phyloP scores from a whole-genome alignment of 2,888 invertebrate genomes.

The Rhagium mordax region DNA sequence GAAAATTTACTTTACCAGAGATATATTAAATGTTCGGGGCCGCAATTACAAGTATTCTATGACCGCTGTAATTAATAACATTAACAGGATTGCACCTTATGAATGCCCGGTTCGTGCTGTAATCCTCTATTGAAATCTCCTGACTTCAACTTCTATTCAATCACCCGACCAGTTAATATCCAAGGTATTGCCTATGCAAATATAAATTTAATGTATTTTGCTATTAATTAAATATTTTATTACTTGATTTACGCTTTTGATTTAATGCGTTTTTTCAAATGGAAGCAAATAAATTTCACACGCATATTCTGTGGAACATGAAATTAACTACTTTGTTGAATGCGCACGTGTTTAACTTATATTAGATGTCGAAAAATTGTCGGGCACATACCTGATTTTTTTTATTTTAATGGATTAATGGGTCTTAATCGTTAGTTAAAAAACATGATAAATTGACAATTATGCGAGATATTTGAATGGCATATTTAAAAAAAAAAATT shows the following conservation, averaged over 20 bases:
- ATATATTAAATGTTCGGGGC: conserved; percentile 35
- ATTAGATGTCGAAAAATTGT: no score
- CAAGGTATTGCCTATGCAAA: conserved; percentile 13
- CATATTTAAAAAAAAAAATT: no score
- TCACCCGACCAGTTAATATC: conserved; percentile 15
- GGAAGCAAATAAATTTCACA: not conserved
- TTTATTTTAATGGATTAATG: no score
- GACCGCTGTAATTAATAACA: conserved; percentile 41
- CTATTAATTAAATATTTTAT: conserved; percentile 28
- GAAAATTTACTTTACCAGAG: conserved; percentile 32
- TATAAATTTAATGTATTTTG: conserved; percentile 29
- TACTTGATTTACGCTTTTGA: conserved; percentile 16
- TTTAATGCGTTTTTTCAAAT: conserved; percentile 23
- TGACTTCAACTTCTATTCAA: conserved; percentile 22
- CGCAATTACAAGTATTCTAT: conserved; percentile 42
- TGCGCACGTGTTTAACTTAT: no score
- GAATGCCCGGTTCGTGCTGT: conserved; percentile 27
- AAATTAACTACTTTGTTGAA: no score
- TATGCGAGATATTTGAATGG: no score
- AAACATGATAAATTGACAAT: no score
- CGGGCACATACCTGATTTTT: no score
- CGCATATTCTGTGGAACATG: no score
- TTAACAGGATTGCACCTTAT: conserved; percentile 42
- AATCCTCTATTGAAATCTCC: conserved; percentile 26
- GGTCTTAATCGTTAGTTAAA: no score